Base-by-base conservation (phyloP, 2,113 vertebrate genomes). In the Rattus rattus region DNA sequence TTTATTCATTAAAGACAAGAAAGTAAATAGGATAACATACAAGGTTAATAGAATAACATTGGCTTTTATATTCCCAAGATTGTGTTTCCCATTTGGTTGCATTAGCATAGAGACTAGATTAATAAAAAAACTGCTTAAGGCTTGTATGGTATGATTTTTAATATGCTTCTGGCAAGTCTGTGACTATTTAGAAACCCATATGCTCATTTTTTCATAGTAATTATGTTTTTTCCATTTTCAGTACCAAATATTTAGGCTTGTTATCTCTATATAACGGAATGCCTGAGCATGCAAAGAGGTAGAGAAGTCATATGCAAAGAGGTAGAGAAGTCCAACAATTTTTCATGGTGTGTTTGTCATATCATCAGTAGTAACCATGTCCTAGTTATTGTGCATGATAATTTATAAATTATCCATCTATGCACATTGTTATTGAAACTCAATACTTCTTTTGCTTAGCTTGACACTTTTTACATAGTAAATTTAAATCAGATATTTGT, bases 1-100 rank as follows among this genome's bases (percentile, higher is more conserved):
- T 98, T 98, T 96, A 97, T 97, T 95, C 97, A 96, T 98, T 98
- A 98, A 98, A 97, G 97, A 98, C 97, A 98, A 56, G 96, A 98
- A 97, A 98, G 94, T 94, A 97, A 97, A 97, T 98, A 98, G 95
- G 90, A 88, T 97, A 97, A 96, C 90, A 77, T 97, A 95, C 85
- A 94, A 96, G 94, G 96, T 98, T 97, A 97, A 97, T 97, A 95
- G 94, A 96, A 97, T 94, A 98, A 89, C 96, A 97, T 70, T 96
- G 94, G 94, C 92, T 92, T 94, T 96, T 56, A 79, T 97, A 97
- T 91, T 97, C 90, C 95, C 96, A 97, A 97, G 95, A 95, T 59
- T 94, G 72, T 96, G 16, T 96, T 97, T 95, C 80, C 93, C 94
- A 97, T 97, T 98, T 96, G 94, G 52, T 59, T 90, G 7, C 95